Evolutionary conservation across 2,888 invertebrate species (phyloP).

Genomic region (Chaitophorus viminalis): DNA sequence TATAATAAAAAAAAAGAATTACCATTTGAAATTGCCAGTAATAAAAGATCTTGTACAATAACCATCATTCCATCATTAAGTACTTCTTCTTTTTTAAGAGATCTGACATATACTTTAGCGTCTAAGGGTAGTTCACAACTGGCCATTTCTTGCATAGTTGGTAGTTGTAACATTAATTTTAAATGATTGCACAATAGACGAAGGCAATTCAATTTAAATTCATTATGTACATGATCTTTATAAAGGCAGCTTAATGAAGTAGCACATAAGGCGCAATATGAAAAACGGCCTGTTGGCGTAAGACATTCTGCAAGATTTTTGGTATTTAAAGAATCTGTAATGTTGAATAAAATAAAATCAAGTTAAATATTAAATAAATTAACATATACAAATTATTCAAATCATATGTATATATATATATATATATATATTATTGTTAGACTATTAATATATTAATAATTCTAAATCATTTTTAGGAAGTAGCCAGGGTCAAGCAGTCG

Average conservation of each 20-base stretch:
- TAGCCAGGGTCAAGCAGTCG: too few relatives aligned
- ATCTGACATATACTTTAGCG: constrained; percentile 53
- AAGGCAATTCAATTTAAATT: constrained; percentile 47
- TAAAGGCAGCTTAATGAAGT: constrained; percentile 69
- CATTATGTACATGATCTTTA: constrained; percentile 54
- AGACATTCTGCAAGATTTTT: constrained; percentile 63
- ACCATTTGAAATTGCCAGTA: constrained; percentile 55
- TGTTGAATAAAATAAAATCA: too few relatives aligned
- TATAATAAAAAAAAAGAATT: neutral
- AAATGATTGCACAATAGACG: constrained; percentile 51
- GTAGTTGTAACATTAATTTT: constrained; percentile 52
- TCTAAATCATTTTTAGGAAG: too few relatives aligned
- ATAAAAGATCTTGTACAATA: constrained; percentile 55
- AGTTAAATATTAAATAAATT: too few relatives aligned
- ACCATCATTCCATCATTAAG: constrained; percentile 49
- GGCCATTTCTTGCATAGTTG: constrained; percentile 54
- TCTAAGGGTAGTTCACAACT: constrained; percentile 58
- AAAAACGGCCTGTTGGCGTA: constrained; percentile 67
- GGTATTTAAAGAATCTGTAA: constrained; percentile 41
- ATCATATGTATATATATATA: too few relatives aligned
- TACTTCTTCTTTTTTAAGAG: constrained; percentile 54
- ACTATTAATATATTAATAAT: too few relatives aligned
- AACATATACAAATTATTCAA: too few relatives aligned
- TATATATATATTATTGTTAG: too few relatives aligned
- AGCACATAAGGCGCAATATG: constrained; percentile 70